phyloP scores from a whole-genome alignment of 2,797 vertebrate species.

The Lepidocolaptes lacrymiger region DNA sequence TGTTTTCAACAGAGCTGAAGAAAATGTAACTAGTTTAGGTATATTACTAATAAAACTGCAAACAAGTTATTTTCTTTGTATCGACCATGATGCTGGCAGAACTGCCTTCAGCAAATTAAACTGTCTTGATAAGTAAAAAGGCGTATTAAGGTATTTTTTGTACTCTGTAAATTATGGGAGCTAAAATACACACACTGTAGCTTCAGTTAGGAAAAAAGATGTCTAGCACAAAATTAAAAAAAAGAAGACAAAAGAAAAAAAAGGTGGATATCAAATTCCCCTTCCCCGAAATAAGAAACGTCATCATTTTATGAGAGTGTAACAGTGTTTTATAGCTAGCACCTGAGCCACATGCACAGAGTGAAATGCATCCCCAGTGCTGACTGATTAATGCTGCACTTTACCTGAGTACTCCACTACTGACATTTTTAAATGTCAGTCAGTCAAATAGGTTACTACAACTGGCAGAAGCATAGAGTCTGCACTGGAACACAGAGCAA shows the following conservation, averaged over 20 bases:
- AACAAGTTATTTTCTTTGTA: neutral
- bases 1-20: slow-evolving; percentile 5
- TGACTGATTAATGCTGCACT: neutral
- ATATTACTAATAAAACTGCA: neutral
- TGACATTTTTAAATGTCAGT: neutral
- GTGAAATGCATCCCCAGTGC: neutral
- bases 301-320: neutral
- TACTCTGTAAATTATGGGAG: neutral
- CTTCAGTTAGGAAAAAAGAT: neutral
- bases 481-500: neutral
- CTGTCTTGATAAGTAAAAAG: neutral
- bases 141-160: neutral
- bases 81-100: neutral
- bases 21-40: slow-evolving; percentile 6
- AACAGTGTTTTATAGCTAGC: neutral
- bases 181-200: neutral
- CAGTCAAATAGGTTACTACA: neutral
- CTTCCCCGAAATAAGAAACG: neutral
- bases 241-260: neutral
- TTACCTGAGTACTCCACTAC: neutral
- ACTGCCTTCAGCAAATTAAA: slow-evolving; percentile 28
- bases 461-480: neutral
- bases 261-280: neutral
- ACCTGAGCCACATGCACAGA: neutral
- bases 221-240: neutral